Evolutionary conservation across 2,113 vertebrate genomes (phyloP), one percentile per base, ranked within the genome.

Genomic region (Menidia beryllina): DNA sequence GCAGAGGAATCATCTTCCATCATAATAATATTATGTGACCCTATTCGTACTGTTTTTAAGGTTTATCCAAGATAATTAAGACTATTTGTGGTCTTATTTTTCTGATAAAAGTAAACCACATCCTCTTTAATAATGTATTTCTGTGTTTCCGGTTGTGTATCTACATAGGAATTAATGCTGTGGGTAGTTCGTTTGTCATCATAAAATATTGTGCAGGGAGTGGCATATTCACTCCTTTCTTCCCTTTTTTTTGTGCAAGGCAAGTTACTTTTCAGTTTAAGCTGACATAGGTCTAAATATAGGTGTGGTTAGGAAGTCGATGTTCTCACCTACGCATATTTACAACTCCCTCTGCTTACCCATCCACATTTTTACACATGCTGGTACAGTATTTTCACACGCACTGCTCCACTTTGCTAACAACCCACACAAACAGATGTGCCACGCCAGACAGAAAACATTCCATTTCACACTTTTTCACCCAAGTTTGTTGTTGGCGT

Each of bases 241-340:
- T 36, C 21, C 23, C 36, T 49, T 38, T 52, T 38, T 47, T 57
- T 64, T 69, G 63, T 49, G 41, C 38, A 3, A 68, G 59, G 54
- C 57, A 61, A 67, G 36, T 77, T 27, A 72, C 10, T 41, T 54
- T 75, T 84, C 58, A 1, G 83, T 82, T 86, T 71, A 66, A 80
- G 72, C 69, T 76, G 81, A 79, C 75, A 47, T 54, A 24, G 73
- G 66, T 84, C 88, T 89, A 91, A 85, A 92, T 85, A 91, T 90
- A 92, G 85, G 79, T 88, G 77, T 82, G 82, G 86, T 89, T 87
- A 68, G 23, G 81, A 81, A 66, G 74, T 75, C 83, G 75, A 84
- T 79, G 65, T 76, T 84, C 78, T 81, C 69, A 77, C 86, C 82
- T 53, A 75, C 81, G 23, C 84, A 67, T 72, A 45, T 69, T 79